These are phyloP conservation scores for Girardinus metallicus DNA, from an alignment of 2,797 vertebrate species.

Conservation along the genomic window DNA sequence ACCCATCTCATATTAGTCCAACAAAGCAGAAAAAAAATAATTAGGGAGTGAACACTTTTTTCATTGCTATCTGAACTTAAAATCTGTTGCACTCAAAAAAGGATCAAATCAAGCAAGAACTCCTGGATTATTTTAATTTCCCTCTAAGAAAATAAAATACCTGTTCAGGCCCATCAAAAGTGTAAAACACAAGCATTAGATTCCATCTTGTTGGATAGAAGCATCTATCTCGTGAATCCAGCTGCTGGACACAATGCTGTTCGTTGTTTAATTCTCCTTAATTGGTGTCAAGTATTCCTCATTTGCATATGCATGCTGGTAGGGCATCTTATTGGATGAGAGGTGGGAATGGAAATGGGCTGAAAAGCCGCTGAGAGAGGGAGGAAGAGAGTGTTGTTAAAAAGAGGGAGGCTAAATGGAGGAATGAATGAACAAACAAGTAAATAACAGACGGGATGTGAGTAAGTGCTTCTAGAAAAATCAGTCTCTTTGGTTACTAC, in stretches of 20 bases:
- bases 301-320: conserved; percentile 73
- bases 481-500: conserved; percentile 74
- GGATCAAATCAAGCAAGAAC: background rate
- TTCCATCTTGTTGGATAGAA: conserved; percentile 33
- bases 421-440: conserved; percentile 78
- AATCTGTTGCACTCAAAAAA: background rate
- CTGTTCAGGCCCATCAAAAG: conserved; percentile 2
- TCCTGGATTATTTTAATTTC: conserved; percentile 11
- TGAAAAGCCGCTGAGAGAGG: conserved; percentile 56
- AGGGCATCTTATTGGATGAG: conserved; percentile 68
- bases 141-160: conserved; percentile 18
- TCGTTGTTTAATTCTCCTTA: conserved; percentile 58
- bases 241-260: conserved; percentile 43
- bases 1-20: background rate
- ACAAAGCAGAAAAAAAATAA: background rate
- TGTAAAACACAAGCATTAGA: conserved; percentile 30
- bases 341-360: conserved; percentile 59
- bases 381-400: conserved; percentile 22
- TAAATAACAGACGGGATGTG: conserved; percentile 77
- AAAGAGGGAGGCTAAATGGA: conserved; percentile 69
- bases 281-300: conserved; percentile 71
- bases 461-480: conserved; percentile 77
- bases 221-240: conserved; percentile 39
- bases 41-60: background rate
- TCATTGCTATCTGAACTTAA: background rate